A percentile compares a stretch with the other conserved stretches of the same genome.
These are phyloP conservation scores for Pocillopora meandrina DNA, from an alignment of 92 coral and sea anemone genomes.

Conservation along the genomic window DNA sequence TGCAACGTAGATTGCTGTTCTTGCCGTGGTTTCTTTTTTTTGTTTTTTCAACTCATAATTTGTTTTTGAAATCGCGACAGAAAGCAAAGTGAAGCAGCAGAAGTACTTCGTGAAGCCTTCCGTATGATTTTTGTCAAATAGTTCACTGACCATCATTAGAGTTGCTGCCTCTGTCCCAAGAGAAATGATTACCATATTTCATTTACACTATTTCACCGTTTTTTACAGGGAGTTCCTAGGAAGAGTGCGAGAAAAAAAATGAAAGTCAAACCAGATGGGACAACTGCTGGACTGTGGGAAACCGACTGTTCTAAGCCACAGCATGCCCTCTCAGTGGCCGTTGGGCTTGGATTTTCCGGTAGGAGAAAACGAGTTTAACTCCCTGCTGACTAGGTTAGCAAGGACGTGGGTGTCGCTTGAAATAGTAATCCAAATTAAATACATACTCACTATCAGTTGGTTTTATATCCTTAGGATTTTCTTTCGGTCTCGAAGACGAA, in stretches of 20 bases:
- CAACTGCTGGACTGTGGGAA: not conserved
- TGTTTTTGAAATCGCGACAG: too few relatives aligned
- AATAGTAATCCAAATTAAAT: not conserved
- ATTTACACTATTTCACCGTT: not conserved
- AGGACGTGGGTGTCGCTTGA: not conserved
- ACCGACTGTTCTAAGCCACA: not conserved
- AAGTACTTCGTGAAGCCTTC: too few relatives aligned
- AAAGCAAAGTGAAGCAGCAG: too few relatives aligned
- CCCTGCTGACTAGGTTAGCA: not conserved
- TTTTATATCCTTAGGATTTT: not conserved
- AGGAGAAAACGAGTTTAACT: not conserved
- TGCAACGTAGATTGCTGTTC: too few relatives aligned
- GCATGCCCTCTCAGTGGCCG: conserved; percentile 60
- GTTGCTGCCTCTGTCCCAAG: too few relatives aligned
- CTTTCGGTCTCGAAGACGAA: conserved; percentile 26
- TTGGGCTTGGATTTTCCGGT: conserved; percentile 59
- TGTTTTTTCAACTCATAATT: too few relatives aligned
- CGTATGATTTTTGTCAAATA: too few relatives aligned
- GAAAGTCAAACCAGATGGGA: not conserved
- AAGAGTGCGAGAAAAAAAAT: conserved; percentile 14
- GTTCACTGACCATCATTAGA: too few relatives aligned
- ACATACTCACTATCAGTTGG: too few relatives aligned
- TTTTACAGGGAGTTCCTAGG: conserved; percentile 24
- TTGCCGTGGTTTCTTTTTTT: too few relatives aligned
- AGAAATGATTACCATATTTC: not conserved